A percentile compares a stretch with the other conserved stretches of the same genome.
These are phyloP conservation scores for Danio tinwini DNA, from an alignment of 2,797 vertebrate genomes.

Conservation along the genomic window DNA sequence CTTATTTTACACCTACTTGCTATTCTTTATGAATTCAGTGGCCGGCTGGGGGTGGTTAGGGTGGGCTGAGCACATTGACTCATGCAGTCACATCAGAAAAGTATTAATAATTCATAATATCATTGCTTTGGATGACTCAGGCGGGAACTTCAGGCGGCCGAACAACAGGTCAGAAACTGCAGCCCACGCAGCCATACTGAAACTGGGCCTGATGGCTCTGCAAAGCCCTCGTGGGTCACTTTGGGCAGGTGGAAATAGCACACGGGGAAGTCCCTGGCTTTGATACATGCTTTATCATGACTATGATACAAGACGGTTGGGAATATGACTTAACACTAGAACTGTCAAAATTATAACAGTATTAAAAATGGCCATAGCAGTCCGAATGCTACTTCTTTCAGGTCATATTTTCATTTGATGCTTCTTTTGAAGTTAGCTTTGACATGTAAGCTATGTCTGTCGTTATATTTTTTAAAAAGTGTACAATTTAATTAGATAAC, in stretches of 20 bases:
- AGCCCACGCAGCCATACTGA: constrained; percentile 54
- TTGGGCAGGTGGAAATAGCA: constrained; percentile 72
- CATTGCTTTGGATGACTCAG: constrained; percentile 38
- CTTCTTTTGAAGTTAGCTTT: too few relatives aligned
- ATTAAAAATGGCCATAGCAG: too few relatives aligned
- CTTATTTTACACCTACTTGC: constrained; percentile 30
- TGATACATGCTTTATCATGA: constrained; percentile 38
- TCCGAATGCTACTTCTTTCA: too few relatives aligned
- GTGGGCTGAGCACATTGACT: constrained; percentile 32
- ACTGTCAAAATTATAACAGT: too few relatives aligned
- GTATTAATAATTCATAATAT: constrained; percentile 8
- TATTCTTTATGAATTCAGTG: neutral
- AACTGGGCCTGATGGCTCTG: neutral
- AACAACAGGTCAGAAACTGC: constrained; percentile 60
- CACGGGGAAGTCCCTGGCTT: constrained; percentile 73
- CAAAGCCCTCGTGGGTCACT: neutral
- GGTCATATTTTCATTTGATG: too few relatives aligned
- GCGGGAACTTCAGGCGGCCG: constrained; percentile 45
- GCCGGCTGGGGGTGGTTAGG: constrained; percentile 8
- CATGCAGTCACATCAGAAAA: constrained; percentile 2
- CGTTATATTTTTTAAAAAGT: too few relatives aligned
- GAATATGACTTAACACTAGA: neutral
- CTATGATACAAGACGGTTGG: neutral
- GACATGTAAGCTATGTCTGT: too few relatives aligned
- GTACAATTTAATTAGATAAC: too few relatives aligned